Base-by-base conservation (phyloP, 2,888 invertebrate species). In the Stratiomys singularior region DNA sequence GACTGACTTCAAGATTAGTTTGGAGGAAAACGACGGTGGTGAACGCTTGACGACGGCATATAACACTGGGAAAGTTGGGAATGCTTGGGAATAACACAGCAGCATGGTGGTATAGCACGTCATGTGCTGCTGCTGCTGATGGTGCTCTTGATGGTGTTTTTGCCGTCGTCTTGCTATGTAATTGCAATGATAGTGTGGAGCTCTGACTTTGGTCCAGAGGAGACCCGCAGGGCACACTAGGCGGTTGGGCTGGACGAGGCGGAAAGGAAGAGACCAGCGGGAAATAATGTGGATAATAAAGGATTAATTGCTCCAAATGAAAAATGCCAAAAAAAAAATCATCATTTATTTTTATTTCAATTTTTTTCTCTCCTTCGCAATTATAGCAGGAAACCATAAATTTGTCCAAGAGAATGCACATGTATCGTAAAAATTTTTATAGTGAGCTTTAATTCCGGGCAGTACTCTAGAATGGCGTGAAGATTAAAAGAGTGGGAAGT, bases 171-270 rank as follows among this genome's bases (percentile, higher is more conserved):
- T 4, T 37, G 66, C 37, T 37, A 5, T 21, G 37, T 66, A 66
- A 66, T 66, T 66, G 66, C 27, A 37, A 37, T 66, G 66, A 66
- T 27, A 66, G 37, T 44, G 37, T 37, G 37, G 37, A 37, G 9
- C 66, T 18, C 30, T n/a, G 27, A 66, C 37, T 30, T 5, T 21
- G 30, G 64, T 60, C 66, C 21, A 21, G 18, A 15, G 11, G 18
- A n/a, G 18, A 37, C 66, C 37, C 37, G 18, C 66, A 37, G 66
- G 66, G 66, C 66, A n/a, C 52, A 52, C 52, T 52, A 3, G 15
- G 52, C 4, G 18, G 52, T 13, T n/a, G 15, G 7, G 15, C 4
- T 52, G 18, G 52, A 9, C 18, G 37, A 37, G n/a, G n/a, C 9
- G 23, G 63, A 63, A 63, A 63, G 23, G 27, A 15, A 52, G 18